Percentiles rank a stretch among this genome's conserved stretches.
These are phyloP conservation scores for Chymomyza costata DNA, from an alignment of 1,140 invertebrate genomes.

Conservation along the genomic window DNA sequence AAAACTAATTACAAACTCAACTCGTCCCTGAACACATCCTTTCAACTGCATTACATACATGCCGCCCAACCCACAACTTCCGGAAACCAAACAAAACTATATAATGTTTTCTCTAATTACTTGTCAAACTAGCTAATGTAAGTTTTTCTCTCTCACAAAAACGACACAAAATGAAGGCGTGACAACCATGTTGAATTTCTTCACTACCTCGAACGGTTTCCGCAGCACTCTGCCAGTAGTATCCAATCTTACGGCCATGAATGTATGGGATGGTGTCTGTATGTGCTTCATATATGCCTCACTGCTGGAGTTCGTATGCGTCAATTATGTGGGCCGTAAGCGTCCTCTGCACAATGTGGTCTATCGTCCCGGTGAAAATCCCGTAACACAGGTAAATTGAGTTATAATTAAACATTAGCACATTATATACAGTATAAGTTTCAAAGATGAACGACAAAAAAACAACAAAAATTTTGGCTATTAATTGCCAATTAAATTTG, in stretches of 20 bases:
- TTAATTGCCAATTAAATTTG: constrained; percentile 42
- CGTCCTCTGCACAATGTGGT: constrained; percentile 90
- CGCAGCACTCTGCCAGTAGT: constrained; percentile 93
- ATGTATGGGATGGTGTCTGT: constrained; percentile 96
- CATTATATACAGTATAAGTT: too few relatives aligned
- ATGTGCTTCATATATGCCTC: constrained; percentile 98
- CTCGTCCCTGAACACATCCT: too few relatives aligned
- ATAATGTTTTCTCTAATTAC: constrained; percentile 18
- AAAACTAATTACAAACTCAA: constrained; percentile 33
- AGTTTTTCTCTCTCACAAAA: constrained; percentile 25
- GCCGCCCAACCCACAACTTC: not conserved
- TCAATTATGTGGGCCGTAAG: constrained; percentile 95
- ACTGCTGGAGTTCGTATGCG: constrained; percentile 93
- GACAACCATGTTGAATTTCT: constrained; percentile 98
- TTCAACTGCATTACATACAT: not conserved
- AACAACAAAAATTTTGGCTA: constrained; percentile 5
- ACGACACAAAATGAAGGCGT: constrained; percentile 80
- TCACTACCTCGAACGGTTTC: constrained; percentile 94
- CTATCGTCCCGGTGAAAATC: constrained; percentile 91
- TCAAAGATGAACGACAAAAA: constrained; percentile 2
- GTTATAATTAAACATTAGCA: constrained; percentile 29
- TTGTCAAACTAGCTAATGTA: constrained; percentile 40
- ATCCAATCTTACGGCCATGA: constrained; percentile 95
- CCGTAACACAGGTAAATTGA: constrained; percentile 88
- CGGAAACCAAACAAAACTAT: constrained; percentile 21